phyloP scores from a whole-genome alignment of 2,113 vertebrate genomes.

The Chinchilla lanigera region DNA sequence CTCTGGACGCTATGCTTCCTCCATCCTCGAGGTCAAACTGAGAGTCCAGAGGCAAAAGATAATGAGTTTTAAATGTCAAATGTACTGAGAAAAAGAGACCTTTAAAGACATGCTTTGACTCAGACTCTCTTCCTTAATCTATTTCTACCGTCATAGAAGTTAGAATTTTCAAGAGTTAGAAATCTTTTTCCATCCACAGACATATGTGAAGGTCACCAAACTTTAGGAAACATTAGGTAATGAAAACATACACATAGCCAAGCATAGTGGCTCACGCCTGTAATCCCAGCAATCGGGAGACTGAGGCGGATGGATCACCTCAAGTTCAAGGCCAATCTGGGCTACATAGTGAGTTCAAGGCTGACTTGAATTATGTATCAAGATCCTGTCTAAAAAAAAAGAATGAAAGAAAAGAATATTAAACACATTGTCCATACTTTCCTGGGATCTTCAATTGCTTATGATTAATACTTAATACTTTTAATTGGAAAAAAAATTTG shows the following conservation, averaged over 20 bases:
- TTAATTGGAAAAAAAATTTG: constrained; percentile 64
- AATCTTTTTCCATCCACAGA: constrained; percentile 89
- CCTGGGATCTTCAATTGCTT: constrained; percentile 84
- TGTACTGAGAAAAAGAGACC: constrained; percentile 26
- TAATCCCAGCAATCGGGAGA: neutral
- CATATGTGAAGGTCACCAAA: constrained; percentile 86
- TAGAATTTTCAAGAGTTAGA: constrained; percentile 47
- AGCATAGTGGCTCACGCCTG: neutral
- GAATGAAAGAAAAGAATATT: neutral
- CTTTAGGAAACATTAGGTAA: constrained; percentile 88
- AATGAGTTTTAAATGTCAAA: constrained; percentile 65
- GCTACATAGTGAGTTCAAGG: neutral
- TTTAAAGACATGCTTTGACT: constrained; percentile 57
- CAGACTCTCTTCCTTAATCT: constrained; percentile 5
- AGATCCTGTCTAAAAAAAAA: neutral
- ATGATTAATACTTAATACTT: constrained; percentile 78
- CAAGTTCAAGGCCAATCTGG: neutral
- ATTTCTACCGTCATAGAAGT: constrained; percentile 54
- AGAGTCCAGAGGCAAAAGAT: constrained; percentile 8
- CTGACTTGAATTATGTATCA: neutral
- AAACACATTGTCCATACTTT: constrained; percentile 73
- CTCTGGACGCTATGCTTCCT: neutral
- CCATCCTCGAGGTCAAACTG: constrained; percentile 40
- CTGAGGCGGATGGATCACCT: neutral
- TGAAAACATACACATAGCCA: constrained; percentile 85